Evolutionary conservation across 2,113 vertebrate genomes (phyloP), one percentile per base, ranked within the genome.

Genomic region (Thinocorus orbignyianus): DNA sequence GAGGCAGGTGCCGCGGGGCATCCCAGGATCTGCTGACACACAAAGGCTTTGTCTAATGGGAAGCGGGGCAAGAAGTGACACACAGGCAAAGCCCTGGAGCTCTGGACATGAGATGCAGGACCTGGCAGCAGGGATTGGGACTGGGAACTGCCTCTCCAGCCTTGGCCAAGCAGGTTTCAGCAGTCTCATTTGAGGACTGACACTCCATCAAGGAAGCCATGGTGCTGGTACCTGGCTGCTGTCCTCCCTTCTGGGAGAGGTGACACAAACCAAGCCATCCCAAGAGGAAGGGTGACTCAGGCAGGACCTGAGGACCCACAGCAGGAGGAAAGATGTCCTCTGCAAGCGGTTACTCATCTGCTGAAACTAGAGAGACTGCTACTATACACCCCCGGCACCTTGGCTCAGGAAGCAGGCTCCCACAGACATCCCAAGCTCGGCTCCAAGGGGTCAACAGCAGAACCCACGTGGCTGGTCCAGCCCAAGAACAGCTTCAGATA

Each of bases 1-100:
- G 41, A 88, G 80, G 88, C 96, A 96, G 95, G 96, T 96, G 96
- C 95, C 76, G 33, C 58, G 1, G 80, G 94, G 95, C 80, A 92
- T 86, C 92, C 79, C 80, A 77, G 76, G 86, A 73, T 37, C 86
- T 71, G 77, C 60, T 48, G 81, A 73, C 79, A 89, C 83, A 95
- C 91, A 92, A 72, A 90, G 92, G 61, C 93, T 91, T 87, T 81
- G 92, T 96, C 39, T 74, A 49, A 87, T 37, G 79, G 91, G 91
- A 95, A 95, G 35, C 37, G 0, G 54, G 35, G 44, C 5, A 31
- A 94, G 94, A 94, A 88, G 71, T 54, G 83, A 93, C 88, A 93
- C 80, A 80, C 13, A 10, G 88, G 39, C 24, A 1, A 93, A 90
- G 64, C 52, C 44, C 51, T 18, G 0, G 55, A 65, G 65, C 52